Evolutionary conservation across 2,113 vertebrate species (phyloP), one percentile per base, ranked within the genome.

Genomic region (Microtus pennsylvanicus): DNA sequence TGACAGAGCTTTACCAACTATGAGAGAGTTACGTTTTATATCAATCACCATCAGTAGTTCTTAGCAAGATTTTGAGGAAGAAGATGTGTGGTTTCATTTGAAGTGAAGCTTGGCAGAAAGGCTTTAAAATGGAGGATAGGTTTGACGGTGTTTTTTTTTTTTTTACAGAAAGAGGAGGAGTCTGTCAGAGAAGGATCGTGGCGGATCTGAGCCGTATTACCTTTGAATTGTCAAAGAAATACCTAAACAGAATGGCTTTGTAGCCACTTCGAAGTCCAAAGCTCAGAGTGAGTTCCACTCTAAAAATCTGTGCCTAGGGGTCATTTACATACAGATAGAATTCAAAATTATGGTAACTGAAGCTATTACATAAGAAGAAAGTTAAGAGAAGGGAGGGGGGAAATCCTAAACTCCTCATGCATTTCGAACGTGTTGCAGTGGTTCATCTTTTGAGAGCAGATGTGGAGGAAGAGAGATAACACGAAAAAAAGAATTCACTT

Each of bases 301-400:
- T 90, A 33, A 22, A 45, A 85, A 89, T 63, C 17, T 75, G 47
- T 42, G 19, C 38, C 70, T 81, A 28, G 6, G 7, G 21, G 2
- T 61, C 52, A 67, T 81, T 90, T 87, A 67, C 3, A 28, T 81
- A 70, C 1, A 50, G n/a, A 78, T 4, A 69, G 35, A 94, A 70
- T 52, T 83, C 61, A 90, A 78, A 90, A 80, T 80, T 61, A 89
- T 88, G 26, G 13, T 92, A 50, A 96, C 24, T 47, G 33, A 52
- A 90, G 21, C 45, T 30, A 78, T 47, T n/a, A 89, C 10, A n/a
- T 4, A 88, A 19, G 16, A 93, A 81, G 8, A 93, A 1, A 35
- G 2, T n/a, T 35, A 80, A 75, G 65, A 90, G 30, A 89, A 89
- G 4, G n/a, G 86, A 86, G 61, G 13, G 55, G 14, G 3, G 5